phyloP scores from a whole-genome alignment of 2,888 invertebrate genomes.

The Galerucella pusilla region DNA sequence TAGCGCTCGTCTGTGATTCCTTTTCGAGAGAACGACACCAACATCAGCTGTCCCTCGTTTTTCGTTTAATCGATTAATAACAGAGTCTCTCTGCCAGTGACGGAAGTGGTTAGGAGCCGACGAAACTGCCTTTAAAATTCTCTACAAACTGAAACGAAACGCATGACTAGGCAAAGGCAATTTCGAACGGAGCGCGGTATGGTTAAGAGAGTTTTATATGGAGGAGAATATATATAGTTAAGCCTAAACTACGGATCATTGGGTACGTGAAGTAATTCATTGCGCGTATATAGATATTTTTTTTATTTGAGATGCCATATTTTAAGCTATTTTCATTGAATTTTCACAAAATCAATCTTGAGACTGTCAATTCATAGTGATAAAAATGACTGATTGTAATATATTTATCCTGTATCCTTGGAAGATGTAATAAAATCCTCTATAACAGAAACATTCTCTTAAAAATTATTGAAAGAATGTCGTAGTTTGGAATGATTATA shows the following conservation, averaged over 20 bases:
- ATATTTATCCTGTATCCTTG: no score
- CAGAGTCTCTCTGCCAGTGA: slow-evolving; percentile 31
- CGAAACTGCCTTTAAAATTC: slow-evolving; percentile 28
- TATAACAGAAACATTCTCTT: no score
- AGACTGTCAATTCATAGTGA: no score
- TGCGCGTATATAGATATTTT: no score
- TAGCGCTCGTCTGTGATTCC: slow-evolving; percentile 39
- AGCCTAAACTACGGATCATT: slow-evolving; percentile 17
- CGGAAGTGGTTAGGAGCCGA: slow-evolving; percentile 32
- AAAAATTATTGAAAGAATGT: no score
- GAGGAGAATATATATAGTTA: slow-evolving; percentile 7
- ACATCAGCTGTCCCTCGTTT: slow-evolving; percentile 38
- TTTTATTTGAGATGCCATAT: no score
- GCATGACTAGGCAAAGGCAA: slow-evolving; percentile 31
- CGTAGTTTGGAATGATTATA: no score
- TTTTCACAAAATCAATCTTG: no score
- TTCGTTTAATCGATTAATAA: slow-evolving; percentile 38
- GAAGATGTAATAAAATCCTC: no score
- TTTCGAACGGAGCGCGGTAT: slow-evolving; percentile 13
- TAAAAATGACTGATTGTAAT: no score
- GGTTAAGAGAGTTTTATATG: slow-evolving; percentile 5
- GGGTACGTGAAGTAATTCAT: not conserved
- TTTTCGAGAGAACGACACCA: slow-evolving; percentile 30
- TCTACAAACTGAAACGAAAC: slow-evolving; percentile 27
- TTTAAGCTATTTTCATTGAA: no score